Base-by-base conservation (phyloP, 2,113 vertebrate species). In the Campylorhamphus procurvoides region DNA sequence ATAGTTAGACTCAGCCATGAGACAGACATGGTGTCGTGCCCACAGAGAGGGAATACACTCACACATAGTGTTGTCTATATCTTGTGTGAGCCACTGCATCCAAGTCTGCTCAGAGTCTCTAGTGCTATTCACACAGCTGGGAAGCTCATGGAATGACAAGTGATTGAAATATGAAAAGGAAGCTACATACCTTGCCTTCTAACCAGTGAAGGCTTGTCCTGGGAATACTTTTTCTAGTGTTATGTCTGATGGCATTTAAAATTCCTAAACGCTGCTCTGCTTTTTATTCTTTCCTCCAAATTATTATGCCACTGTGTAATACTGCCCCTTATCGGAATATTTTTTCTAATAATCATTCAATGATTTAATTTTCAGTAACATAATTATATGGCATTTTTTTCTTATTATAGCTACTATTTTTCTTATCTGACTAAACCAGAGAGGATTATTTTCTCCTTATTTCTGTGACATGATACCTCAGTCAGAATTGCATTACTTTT, bases 1-100 rank as follows among this genome's bases (percentile, higher is more conserved):
- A 58, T 66, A 94, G 82, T 94, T 76, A 91, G 76, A 93, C 76
- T 96, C 91, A 87, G 91, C 86, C 49, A 22, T 42, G 76, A 96
- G 86, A 69, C 8, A 27, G 63, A n/a, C 86, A 95, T 97, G 78
- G 52, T 83, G 74, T 85, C 64, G 60, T 63, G 28, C n/a, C 84
- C 6, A 1, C 8, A 17, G 64, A 93, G 94, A 77, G 46, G 46
- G 42, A 90, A 76, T n/a, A 14, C 27, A 82, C 59, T 73, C 49
- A 74, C 37, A 42, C 11, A 7, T 3, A 33, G 42, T 23, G 5
- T 40, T 35, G 28, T 39, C 84, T 94, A 3, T 39, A 23, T 39
- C 49, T 81, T 8, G 7, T 35, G 63, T 42, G 79, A 44, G 69
- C 52, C 47, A 3, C 35, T 52, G 27, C 60, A 33, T 75, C 60